phyloP scores from a whole-genome alignment of 2,113 vertebrate species.

The Cololabis saira region DNA sequence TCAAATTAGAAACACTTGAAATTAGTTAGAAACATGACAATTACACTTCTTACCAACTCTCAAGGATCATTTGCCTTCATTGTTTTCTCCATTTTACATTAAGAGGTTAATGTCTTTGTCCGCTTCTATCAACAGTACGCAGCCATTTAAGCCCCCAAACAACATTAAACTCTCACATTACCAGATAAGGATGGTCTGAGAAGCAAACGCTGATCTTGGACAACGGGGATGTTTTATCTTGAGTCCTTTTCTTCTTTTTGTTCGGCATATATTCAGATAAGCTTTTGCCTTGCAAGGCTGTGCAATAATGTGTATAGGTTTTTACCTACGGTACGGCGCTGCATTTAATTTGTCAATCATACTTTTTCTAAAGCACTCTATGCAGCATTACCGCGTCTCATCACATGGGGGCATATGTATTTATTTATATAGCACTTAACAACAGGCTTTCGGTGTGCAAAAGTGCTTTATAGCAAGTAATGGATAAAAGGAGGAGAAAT shows the following conservation, averaged over 20 bases:
- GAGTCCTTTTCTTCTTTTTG: slow-evolving; percentile 13
- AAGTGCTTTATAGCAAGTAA: too few species aligned
- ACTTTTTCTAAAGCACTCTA: too few species aligned
- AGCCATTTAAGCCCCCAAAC: slow-evolving; percentile 28
- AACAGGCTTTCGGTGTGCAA: too few species aligned
- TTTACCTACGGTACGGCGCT: too few species aligned
- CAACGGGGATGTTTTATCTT: slow-evolving; percentile 12
- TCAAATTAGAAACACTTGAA: too few species aligned
- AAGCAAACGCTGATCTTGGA: slow-evolving; percentile 2
- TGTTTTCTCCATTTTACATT: slow-evolving; percentile 16
- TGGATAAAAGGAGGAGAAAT: too few species aligned
- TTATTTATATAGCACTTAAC: too few species aligned
- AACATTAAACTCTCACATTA: slow-evolving; percentile 10
- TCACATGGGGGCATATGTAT: too few species aligned
- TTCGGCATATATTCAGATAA: neutral
- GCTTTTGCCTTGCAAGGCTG: too few species aligned
- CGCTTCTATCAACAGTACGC: slow-evolving; percentile 4
- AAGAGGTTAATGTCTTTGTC: slow-evolving; percentile 24
- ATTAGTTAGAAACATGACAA: slow-evolving; percentile 7
- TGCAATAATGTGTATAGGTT: too few species aligned
- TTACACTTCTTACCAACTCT: slow-evolving; percentile 1
- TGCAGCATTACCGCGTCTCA: too few species aligned
- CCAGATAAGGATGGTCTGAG: neutral
- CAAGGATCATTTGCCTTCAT: slow-evolving; percentile 18
- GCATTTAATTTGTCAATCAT: too few species aligned